Percentiles rank a stretch among this genome's conserved stretches.
Conservation (phyloP, 2,797 vertebrate genomes). For the Centropyge bicolor region DNA sequence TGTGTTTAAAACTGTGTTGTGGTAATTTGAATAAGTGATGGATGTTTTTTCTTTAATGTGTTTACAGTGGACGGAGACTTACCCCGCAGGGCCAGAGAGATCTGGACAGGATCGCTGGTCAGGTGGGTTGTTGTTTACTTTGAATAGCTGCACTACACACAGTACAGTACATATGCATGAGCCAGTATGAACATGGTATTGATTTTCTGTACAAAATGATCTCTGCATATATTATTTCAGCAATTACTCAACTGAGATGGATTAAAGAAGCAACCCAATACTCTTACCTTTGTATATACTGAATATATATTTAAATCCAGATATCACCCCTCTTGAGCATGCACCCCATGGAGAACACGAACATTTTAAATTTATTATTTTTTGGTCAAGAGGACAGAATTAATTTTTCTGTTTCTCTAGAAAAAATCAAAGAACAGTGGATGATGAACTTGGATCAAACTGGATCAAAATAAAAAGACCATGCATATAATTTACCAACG, state of each 20-base stretch:
- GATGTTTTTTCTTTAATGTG: neutral
- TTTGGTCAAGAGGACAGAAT: neutral
- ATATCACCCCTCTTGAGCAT: neutral
- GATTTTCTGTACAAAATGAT: too few relatives aligned
- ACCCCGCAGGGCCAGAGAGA: conserved; percentile 90
- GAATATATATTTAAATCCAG: neutral
- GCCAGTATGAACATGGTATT: neutral
- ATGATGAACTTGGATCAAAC: neutral
- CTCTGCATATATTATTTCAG: neutral
- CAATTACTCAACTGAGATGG: conserved; percentile 3
- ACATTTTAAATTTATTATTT: neutral
- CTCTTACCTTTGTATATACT: neutral
- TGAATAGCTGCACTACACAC: neutral
- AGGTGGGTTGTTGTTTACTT: conserved; percentile 79
- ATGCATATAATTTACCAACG: neutral
- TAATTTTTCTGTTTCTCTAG: too few relatives aligned
- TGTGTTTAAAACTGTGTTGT: neutral
- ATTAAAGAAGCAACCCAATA: neutral
- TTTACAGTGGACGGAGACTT: conserved; percentile 85
- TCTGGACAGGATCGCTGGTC: conserved; percentile 90
- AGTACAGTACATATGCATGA: neutral
- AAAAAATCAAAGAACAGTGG: too few relatives aligned
- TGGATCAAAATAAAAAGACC: neutral
- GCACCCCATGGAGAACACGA: neutral
- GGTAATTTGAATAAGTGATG: conserved; percentile 11